Evolutionary conservation across 23 tunicate genomes (phyloP).

Genomic region (Styela plicata): DNA sequence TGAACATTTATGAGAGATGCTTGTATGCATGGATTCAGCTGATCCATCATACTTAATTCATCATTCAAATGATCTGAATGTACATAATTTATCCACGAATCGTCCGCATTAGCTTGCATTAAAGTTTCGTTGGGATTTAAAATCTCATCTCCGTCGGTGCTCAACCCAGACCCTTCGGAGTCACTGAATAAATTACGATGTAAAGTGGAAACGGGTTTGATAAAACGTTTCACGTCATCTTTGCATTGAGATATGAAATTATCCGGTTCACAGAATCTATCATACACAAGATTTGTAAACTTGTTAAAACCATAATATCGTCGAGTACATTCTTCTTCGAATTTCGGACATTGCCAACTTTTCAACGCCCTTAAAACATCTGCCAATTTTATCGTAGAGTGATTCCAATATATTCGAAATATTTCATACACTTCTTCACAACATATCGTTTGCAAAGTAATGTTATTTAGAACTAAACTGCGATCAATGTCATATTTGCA

Average conservation of each 20-base stretch:
- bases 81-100: neutral
- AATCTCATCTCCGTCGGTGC: neutral
- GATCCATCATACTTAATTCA: neutral
- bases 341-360: conserved; percentile 15
- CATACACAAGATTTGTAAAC: conserved; percentile 1
- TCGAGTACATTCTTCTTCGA: conserved; percentile 6
- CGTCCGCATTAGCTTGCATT: neutral
- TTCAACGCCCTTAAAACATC: conserved; percentile 21
- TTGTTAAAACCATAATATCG: neutral
- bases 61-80: neutral
- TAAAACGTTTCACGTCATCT: neutral
- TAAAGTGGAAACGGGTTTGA: neutral
- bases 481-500: conserved; percentile 7
- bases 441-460: conserved; percentile 1
- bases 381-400: conserved; percentile 16
- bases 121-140: neutral
- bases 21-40: conserved; percentile 22
- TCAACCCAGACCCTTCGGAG: neutral
- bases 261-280: neutral
- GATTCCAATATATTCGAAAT: conserved; percentile 19
- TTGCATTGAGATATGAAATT: conserved; percentile 7
- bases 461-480: neutral
- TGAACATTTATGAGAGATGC: conserved; percentile 12
- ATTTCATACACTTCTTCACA: neutral
- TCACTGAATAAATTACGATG: neutral